phyloP scores from a whole-genome alignment of 1,140 invertebrate species.

The Akabosia matsudoensis region DNA sequence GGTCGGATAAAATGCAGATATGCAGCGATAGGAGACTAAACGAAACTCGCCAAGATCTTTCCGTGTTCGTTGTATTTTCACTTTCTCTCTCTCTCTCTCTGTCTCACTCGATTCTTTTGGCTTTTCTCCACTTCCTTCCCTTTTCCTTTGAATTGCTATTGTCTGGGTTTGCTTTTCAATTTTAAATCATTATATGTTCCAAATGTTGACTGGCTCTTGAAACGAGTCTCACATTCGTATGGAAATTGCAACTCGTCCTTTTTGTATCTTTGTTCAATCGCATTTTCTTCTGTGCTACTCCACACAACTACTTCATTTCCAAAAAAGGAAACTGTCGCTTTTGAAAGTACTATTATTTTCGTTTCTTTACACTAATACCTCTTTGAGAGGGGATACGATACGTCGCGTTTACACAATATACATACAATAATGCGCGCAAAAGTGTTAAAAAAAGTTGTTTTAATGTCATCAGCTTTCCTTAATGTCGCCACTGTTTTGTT shows the following conservation, averaged over 20 bases:
- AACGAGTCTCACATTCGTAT: slow-evolving; percentile 1
- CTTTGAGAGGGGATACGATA: background rate
- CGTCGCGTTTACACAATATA: no score
- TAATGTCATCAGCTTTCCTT: background rate
- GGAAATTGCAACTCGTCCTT: background rate
- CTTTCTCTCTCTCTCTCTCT: background rate
- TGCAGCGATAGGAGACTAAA: no score
- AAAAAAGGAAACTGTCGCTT: no score
- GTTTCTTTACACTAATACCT: background rate
- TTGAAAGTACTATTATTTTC: background rate
- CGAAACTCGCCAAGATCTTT: no score
- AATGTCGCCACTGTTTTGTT: background rate
- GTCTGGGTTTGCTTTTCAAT: slow-evolving; percentile 14
- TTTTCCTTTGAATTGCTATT: background rate
- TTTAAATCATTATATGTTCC: slow-evolving; percentile 13
- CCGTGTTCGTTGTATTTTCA: background rate
- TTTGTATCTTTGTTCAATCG: no score
- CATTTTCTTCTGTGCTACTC: no score
- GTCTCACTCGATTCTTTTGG: background rate
- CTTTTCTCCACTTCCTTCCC: slow-evolving; percentile 8
- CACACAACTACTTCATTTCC: background rate
- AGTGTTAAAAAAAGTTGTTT: no score
- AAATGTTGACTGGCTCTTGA: background rate
- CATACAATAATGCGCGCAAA: no score
- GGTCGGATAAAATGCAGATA: no score